A percentile compares a stretch with the other conserved stretches of the same genome.
Conservation (phyloP, 2,113 vertebrate species). For the Cichladusa arquata region DNA sequence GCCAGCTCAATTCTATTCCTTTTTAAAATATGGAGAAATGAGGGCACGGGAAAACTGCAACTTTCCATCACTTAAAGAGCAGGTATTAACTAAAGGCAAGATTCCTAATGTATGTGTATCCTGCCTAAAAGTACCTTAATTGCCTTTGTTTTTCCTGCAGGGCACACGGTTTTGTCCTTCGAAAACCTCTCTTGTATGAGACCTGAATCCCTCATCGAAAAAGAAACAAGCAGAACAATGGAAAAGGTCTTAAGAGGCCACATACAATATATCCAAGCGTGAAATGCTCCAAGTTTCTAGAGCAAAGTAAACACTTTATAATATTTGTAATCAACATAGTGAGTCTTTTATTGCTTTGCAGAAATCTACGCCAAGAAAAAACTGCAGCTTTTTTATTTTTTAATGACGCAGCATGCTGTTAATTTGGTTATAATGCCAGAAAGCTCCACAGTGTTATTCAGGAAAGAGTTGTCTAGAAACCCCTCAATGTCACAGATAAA, state of each 20-base stretch:
- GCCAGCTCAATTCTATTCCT: background rate
- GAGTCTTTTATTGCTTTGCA: conserved; percentile 11
- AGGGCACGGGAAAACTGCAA: background rate
- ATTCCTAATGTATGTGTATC: background rate
- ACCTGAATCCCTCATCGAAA: background rate
- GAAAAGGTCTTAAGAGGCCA: background rate
- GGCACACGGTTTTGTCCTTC: background rate
- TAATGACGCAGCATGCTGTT: conserved; percentile 15
- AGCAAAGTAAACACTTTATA: conserved; percentile 14
- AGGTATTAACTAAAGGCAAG: background rate
- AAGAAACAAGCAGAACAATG: background rate
- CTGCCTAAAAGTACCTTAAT: background rate
- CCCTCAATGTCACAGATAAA: conserved; percentile 3
- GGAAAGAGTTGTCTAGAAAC: background rate
- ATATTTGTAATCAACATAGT: conserved; percentile 35
- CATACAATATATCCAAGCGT: background rate
- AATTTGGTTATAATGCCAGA: conserved; percentile 27
- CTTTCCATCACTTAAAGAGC: background rate
- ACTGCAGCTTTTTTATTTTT: conserved; percentile 31
- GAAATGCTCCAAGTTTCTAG: background rate
- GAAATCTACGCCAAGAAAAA: conserved; percentile 21
- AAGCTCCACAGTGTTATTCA: background rate
- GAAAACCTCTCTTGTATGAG: background rate
- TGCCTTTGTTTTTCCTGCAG: background rate
- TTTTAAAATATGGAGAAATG: background rate